Conservation (phyloP, 2,113 vertebrate species). For the Corynorhinus townsendii region DNA sequence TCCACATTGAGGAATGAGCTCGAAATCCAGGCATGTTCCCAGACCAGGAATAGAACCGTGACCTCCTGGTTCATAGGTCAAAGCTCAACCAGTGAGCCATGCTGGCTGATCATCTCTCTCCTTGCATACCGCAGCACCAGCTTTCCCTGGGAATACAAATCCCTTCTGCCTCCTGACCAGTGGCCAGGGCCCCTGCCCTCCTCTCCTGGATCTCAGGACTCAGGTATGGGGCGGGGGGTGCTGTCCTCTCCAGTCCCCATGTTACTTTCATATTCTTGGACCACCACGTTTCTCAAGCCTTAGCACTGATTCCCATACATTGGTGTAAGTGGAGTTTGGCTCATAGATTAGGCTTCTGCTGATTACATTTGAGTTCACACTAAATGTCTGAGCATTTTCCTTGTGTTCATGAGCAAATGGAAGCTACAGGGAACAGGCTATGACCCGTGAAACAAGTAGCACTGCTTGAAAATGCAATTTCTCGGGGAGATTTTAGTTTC, state of each 20-base stretch:
- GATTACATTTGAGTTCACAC: neutral
- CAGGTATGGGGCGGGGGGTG: neutral
- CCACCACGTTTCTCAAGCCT: neutral
- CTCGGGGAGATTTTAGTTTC: slow-evolving; percentile 20
- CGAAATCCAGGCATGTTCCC: no score
- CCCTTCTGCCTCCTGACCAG: neutral
- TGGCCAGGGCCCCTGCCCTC: no score
- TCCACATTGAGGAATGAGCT: no score
- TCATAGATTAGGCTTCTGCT: neutral
- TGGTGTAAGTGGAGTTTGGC: neutral
- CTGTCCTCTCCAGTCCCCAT: neutral
- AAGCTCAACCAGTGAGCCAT: no score
- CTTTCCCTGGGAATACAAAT: neutral
- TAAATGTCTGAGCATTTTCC: slow-evolving; percentile 5
- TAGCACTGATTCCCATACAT: neutral
- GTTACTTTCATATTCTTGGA: neutral
- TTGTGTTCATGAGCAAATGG: neutral
- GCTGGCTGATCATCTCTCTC: neutral
- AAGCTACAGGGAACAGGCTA: neutral
- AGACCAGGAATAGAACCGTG: no score
- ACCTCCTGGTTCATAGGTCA: no score
- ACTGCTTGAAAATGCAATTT: neutral
- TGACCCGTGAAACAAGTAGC: neutral
- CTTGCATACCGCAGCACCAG: neutral
- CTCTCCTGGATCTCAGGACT: neutral